Conservation (phyloP, 2,888 invertebrate genomes). For the Cephus pulcher region DNA sequence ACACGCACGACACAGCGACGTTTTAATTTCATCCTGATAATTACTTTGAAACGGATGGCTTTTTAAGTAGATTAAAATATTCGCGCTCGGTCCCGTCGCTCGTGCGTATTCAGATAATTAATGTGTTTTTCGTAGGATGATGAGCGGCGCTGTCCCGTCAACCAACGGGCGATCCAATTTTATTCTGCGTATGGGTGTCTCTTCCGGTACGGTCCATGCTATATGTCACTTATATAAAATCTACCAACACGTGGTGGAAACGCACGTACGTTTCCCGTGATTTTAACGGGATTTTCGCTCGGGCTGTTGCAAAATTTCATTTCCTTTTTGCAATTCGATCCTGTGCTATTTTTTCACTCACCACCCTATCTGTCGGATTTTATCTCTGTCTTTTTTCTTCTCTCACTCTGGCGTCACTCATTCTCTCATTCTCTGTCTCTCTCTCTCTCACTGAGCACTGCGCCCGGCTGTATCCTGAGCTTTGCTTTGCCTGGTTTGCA, state of each 20-base stretch:
- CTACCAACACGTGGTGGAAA: conserved; percentile 17
- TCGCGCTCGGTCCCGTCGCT: conserved; percentile 35
- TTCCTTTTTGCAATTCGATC: conserved; percentile 26
- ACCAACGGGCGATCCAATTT: conserved; percentile 35
- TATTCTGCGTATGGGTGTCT: background rate
- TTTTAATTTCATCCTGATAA: conserved; percentile 65
- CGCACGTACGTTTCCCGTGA: conserved; percentile 26
- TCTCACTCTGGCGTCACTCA: too few relatives aligned
- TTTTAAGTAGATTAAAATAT: conserved; percentile 66
- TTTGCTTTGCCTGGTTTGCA: too few relatives aligned
- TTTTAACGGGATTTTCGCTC: conserved; percentile 53
- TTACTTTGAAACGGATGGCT: conserved; percentile 63
- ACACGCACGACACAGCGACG: conserved; percentile 43
- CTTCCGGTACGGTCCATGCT: too few relatives aligned
- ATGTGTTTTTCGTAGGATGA: conserved; percentile 48
- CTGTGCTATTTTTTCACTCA: conserved; percentile 9
- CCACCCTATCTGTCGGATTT: conserved; percentile 2
- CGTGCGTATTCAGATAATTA: conserved; percentile 56
- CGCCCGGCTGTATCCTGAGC: too few relatives aligned
- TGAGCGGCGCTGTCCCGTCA: conserved; percentile 7
- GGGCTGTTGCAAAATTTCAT: conserved; percentile 35
- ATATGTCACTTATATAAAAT: too few relatives aligned
- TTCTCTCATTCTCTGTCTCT: too few relatives aligned
- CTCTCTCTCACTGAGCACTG: background rate
- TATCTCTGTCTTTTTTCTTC: conserved; percentile 3